Percentiles rank a stretch among this genome's conserved stretches.
Conservation (phyloP, 2,888 invertebrate genomes). For the Leptinotarsa tumamoca region DNA sequence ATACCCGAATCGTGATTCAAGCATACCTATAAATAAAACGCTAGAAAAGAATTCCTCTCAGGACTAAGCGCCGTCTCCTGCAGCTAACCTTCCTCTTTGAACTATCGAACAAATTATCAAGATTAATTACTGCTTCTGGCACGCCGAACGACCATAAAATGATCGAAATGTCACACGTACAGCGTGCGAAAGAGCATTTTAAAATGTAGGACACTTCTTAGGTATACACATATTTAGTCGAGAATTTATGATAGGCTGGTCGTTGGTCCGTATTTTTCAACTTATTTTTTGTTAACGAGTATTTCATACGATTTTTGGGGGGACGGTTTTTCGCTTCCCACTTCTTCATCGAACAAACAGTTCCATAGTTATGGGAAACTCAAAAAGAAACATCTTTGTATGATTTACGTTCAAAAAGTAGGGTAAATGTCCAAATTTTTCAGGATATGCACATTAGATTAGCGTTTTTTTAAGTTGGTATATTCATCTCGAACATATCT, state of each 20-base stretch:
- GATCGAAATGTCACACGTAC: conserved; percentile 20
- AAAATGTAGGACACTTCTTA: conserved; percentile 16
- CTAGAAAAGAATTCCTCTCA: not conserved
- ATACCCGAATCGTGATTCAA: conserved; percentile 1
- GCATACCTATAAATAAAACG: not conserved
- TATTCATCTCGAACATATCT: too few relatives aligned
- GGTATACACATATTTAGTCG: not conserved
- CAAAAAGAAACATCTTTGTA: too few relatives aligned
- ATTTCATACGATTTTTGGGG: too few relatives aligned
- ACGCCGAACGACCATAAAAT: conserved; percentile 15
- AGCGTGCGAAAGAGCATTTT: conserved; percentile 19
- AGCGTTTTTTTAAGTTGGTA: too few relatives aligned
- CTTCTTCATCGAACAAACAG: too few relatives aligned
- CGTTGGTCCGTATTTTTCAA: too few relatives aligned
- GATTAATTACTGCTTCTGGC: conserved; percentile 17
- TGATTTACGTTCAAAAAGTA: too few relatives aligned
- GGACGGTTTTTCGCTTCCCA: too few relatives aligned
- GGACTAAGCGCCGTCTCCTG: not conserved
- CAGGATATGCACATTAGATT: too few relatives aligned
- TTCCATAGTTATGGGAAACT: too few relatives aligned
- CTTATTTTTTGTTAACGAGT: too few relatives aligned
- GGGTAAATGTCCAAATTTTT: too few relatives aligned
- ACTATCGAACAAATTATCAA: conserved; percentile 5
- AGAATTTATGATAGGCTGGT: conserved; percentile 2
- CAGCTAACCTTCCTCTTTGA: conserved; percentile 13